Evolutionary conservation across 2,797 vertebrate genomes (phyloP).

Genomic region (Mormyrops boulengeri): DNA sequence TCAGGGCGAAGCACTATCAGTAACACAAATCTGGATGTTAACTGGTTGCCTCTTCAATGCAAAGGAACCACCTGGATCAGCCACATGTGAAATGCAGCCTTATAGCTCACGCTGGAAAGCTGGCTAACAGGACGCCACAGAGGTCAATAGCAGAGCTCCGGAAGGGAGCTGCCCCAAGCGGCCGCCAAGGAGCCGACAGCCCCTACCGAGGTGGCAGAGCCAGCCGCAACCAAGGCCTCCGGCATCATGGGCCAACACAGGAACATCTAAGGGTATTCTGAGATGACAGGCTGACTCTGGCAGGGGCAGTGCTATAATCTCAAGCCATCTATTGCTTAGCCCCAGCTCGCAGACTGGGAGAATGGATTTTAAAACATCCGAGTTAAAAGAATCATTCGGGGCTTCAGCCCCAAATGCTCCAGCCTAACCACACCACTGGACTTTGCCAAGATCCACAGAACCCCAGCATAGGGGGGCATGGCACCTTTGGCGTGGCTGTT

Average conservation of each 20-base stretch:
- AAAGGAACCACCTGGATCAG: not conserved
- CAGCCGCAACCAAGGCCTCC: not conserved
- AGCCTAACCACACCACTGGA: not conserved
- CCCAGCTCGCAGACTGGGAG: not conserved
- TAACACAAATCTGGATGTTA: not conserved
- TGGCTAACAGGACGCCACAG: not conserved
- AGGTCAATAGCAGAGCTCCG: not conserved
- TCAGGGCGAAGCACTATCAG: not conserved
- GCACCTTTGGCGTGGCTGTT: not conserved
- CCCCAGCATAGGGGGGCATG: not conserved
- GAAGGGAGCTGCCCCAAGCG: not conserved
- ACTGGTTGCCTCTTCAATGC: not conserved
- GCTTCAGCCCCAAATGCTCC: not conserved
- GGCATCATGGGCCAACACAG: not conserved
- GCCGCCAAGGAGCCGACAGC: not conserved
- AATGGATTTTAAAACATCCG: not conserved
- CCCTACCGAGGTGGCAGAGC: not conserved
- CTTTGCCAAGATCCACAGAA: not conserved
- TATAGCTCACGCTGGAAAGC: not conserved
- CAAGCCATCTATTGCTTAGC: not conserved
- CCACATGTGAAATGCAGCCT: not conserved
- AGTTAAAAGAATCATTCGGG: not conserved
- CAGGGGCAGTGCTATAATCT: not conserved
- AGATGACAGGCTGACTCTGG: not conserved
- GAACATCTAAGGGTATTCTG: not conserved